A percentile compares a stretch with the other conserved stretches of the same genome.
Conservation (phyloP, 2,888 invertebrate species). For the Ellobium chinense region DNA sequence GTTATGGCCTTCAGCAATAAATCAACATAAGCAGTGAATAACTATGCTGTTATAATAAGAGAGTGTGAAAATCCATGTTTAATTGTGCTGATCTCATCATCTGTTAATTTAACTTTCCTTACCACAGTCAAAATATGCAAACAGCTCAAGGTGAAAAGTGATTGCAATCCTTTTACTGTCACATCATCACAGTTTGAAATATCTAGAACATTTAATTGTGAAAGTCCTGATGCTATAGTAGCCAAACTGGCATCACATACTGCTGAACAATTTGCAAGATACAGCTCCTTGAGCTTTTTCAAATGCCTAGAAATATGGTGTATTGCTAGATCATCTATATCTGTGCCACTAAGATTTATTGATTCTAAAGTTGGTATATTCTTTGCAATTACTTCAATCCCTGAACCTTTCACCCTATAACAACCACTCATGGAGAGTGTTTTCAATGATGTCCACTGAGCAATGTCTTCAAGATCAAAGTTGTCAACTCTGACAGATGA, state of each 20-base stretch:
- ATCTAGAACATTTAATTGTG: conserved; percentile 54
- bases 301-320: conserved; percentile 62
- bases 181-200: conserved; percentile 52
- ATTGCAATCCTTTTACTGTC: conserved; percentile 35
- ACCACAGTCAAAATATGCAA: conserved; percentile 27
- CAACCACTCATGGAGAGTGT: conserved; percentile 59
- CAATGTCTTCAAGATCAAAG: conserved; percentile 58
- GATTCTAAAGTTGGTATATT: conserved; percentile 51
- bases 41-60: not conserved
- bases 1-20: too few relatives aligned
- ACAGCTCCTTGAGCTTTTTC: conserved; percentile 54
- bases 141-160: not conserved
- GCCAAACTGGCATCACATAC: conserved; percentile 56
- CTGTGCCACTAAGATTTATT: conserved; percentile 55
- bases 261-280: conserved; percentile 51
- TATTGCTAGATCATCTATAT: conserved; percentile 58
- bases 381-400: conserved; percentile 56
- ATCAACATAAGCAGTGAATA: too few relatives aligned
- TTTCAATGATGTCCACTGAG: conserved; percentile 53
- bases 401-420: conserved; percentile 59
- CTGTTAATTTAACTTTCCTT: not conserved
- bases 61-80: conserved; percentile 2
- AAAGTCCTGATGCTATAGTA: conserved; percentile 53
- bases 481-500: conserved; percentile 58
- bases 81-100: conserved; percentile 13